Conservation (phyloP, 2,888 invertebrate genomes). For the Sericinus montela region DNA sequence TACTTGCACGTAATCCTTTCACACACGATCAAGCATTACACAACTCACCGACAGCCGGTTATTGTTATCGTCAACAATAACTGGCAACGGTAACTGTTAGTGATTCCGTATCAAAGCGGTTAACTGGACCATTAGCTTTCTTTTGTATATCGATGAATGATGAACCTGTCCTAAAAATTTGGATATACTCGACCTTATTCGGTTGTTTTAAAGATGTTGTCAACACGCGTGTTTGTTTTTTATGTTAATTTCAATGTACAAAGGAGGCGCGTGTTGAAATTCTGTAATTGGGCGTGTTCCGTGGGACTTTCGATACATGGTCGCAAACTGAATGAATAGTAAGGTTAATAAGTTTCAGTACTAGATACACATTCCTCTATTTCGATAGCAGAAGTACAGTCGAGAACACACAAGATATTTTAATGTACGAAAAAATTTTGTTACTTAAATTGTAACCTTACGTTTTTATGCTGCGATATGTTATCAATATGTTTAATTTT, state of each 20-base stretch:
- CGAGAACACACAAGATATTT: no score
- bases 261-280: slow-evolving; percentile 36
- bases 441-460: no score
- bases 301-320: slow-evolving; percentile 35
- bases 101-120: slow-evolving; percentile 49
- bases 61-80: slow-evolving; percentile 41
- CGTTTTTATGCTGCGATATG: no score
- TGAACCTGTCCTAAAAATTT: slow-evolving; percentile 12
- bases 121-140: slow-evolving; percentile 67
- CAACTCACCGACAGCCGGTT: slow-evolving; percentile 48
- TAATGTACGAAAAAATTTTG: no score
- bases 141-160: slow-evolving; percentile 38
- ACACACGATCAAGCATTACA: slow-evolving; percentile 43
- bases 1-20: slow-evolving; percentile 17
- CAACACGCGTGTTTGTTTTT: slow-evolving; percentile 24
- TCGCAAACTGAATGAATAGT: slow-evolving; percentile 22
- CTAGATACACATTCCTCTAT: no score
- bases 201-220: slow-evolving; percentile 21
- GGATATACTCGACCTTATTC: slow-evolving; percentile 23
- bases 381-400: no score
- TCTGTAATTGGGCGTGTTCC: slow-evolving; percentile 35
- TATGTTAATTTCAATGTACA: slow-evolving; percentile 34
- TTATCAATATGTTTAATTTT: no score
- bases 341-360: background rate
- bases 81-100: slow-evolving; percentile 28